Base-by-base conservation (phyloP, 2,113 vertebrate species). In the Balaenoptera acutorostrata region DNA sequence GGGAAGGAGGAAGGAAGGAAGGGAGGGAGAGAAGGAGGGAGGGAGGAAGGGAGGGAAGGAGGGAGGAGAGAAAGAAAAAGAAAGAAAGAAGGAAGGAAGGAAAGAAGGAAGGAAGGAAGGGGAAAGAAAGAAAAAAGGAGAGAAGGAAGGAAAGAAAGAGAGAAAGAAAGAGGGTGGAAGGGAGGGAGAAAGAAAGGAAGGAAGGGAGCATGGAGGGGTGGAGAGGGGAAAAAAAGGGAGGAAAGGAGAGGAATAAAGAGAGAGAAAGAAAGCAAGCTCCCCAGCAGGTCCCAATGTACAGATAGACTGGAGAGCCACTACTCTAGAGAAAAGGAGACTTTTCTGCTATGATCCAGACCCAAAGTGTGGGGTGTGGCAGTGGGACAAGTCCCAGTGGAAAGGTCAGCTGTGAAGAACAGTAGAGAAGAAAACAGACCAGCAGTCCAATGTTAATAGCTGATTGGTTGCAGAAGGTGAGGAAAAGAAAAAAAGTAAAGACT, bases 41-140 rank as follows among this genome's bases (percentile, higher is more conserved):
- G 4, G 31, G 3, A 17, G 1, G 15, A 6, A 29, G 18, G 8
- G 0, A 1, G 39, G 20, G 9, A n/a, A 21, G 2, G n/a, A 10
- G n/a, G 44, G 7, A 9, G 36, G 1, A 1, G 11, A 25, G 8
- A 57, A 21, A 57, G 8, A 21, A 8, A 57, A 57, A 21, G 20
- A 21, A 57, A 21, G 55, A 57, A 57, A 14, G 9, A 14, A 52
- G 9, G 49, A 14, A 57, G 55, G 55, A 57, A 15, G 12, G 46
- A 49, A 49, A 4, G 49, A 49, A 49, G 14, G 49, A 49, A 49
- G 49, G 41, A 41, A 41, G 41, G 3, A 49, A 15, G 14, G 14
- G 49, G 49, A 49, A 15, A 15, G 49, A 49, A 15, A 15, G 14
- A 15, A 49, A 15, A 52, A 15, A 52, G 14, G 49, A 49, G 14